Base-by-base conservation (phyloP, 2,797 vertebrate species). In the Myotis daubentonii region DNA sequence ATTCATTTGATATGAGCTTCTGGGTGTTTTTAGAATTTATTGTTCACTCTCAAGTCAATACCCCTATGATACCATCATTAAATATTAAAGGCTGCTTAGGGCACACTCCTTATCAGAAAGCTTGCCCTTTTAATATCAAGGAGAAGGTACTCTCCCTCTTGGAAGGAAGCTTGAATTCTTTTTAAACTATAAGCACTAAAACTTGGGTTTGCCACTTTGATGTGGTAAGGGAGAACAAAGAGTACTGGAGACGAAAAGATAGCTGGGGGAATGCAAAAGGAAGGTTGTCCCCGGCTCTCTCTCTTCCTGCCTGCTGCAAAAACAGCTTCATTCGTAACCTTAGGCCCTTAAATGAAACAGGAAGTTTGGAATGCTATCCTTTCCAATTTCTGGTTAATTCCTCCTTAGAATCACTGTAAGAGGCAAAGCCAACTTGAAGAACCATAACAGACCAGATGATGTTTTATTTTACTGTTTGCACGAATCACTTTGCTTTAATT, bases 11-110 rank as follows among this genome's bases (percentile, higher is more conserved):
- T 25, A 88, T 1, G 8, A 92, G 89, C 96, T 93, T 79, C 78
- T 72, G 55, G 20, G 75, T 92, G 44, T 87, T 96, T 96, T 85
- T 79, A 92, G 91, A 94, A 95, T 97, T 94, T 95, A 94, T 93
- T 70, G 62, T 94, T 83, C 68, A 78, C 60, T 66, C 87, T 70
- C 36, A 90, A 51, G 28, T 85, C 89, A 96, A 92, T 86, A 94
- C 44, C 17, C 89, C 60, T 51, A 8, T 30, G 71, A 91, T 88
- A 72, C 23, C n/a, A 51, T 57, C 71, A 92, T 94, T 97, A 96
- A 96, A 97, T 97, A 97, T 94, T 96, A 94, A 96, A 92, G 28
- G 20, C 17, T 76, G 62, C 76, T 68, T 62, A 83, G 51, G 86
- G 86, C 13, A 82, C 19, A 10, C 11, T 51, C 49, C 19, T 92